Base-by-base conservation (phyloP, 2,888 invertebrate species). In the Rhynchonema sp. region DNA sequence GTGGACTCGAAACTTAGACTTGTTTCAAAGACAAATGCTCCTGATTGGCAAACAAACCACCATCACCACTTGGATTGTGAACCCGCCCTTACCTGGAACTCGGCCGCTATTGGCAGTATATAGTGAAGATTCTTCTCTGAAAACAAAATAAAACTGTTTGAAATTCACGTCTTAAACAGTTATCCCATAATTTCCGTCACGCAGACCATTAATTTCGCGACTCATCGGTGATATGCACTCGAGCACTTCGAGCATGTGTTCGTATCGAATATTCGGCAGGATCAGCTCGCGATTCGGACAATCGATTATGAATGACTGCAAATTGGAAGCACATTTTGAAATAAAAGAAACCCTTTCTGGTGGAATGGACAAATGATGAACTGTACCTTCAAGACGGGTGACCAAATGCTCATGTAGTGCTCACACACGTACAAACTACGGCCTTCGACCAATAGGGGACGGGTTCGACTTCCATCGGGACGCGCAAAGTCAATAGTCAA, bases 361-460 rank as follows among this genome's bases (percentile, higher is more conserved):
- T n/a, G n/a, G n/a, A n/a, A n/a, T n/a, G 38, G 38, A 38, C 38
- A 38, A 17, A 13, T 17, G 17, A 38, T 38, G 38, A 38, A 13
- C 9, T 13, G 17, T 17, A 17, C 1, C 22, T 49, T 28, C 17
- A 61, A 30, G 22, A 59, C 59, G 27, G 58, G 61, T n/a, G 61
- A 61, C 61, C 61, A 61, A 3, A 61, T n/a, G 46, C 59, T 46
- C 28, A 61, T 29, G 49, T 61, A 61, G 49, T 61, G 54, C 9
- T 61, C 61, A 55, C 55, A 49, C 29, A 61, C 59, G 54, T 59
- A 61, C 25, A 61, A 38, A 13, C n/a, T 20, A 23, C 53, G 55
- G 28, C 54, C 54, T 3, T 49, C 49, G 20, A 49, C 49, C n/a
- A 49, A 49, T n/a, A 54, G 28, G 6, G 54, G 54, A 2, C 54